These are phyloP conservation scores for Chionomys nivalis DNA, from an alignment of 2,113 vertebrate genomes.

Conservation along the genomic window DNA sequence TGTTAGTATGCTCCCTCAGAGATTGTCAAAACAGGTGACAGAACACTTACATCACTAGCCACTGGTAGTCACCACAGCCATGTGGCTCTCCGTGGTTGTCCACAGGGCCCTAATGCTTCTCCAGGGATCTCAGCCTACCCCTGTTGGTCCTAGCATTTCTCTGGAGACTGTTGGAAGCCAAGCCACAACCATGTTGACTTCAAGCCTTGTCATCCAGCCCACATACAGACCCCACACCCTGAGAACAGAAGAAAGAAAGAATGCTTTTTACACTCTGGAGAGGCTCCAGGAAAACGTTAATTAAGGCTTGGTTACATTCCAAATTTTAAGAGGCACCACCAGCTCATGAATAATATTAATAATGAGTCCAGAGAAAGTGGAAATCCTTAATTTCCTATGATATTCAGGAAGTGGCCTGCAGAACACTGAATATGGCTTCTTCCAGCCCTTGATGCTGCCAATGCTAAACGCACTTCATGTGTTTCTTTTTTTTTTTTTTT, in stretches of 20 bases:
- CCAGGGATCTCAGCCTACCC: neutral
- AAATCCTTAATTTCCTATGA: neutral
- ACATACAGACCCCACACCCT: neutral
- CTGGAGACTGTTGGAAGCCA: neutral
- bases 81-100: neutral
- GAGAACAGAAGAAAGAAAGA: too few species aligned
- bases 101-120: neutral
- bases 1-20: neutral
- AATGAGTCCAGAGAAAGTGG: neutral
- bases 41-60: too few species aligned
- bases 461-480: neutral
- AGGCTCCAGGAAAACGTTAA: neutral
- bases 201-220: neutral
- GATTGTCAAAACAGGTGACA: neutral
- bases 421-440: neutral
- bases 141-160: neutral
- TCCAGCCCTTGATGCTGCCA: neutral
- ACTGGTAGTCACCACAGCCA: neutral
- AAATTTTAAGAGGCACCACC: neutral
- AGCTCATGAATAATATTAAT: neutral
- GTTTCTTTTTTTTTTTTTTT: too few species aligned
- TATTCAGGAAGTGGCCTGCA: too few species aligned
- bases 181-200: neutral
- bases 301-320: neutral
- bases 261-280: rapidly evolving